phyloP scores from a whole-genome alignment of 2,797 vertebrate species.

The Diceros bicornis region DNA sequence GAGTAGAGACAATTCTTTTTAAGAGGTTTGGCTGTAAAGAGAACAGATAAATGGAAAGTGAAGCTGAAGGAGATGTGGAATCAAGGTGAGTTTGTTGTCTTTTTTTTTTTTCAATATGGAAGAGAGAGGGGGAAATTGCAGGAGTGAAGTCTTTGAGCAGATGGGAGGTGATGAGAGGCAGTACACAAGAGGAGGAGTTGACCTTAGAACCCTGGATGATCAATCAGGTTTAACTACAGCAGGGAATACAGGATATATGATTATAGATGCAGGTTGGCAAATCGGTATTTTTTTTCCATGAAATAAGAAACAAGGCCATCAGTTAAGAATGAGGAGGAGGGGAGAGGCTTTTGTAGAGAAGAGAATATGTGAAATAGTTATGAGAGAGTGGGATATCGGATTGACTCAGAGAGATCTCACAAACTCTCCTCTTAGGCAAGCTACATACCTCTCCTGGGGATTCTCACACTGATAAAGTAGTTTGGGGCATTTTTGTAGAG shows the following conservation, averaged over 20 bases:
- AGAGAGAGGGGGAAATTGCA: too few species aligned
- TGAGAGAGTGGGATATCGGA: background rate
- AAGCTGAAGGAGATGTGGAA: background rate
- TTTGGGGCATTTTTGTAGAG: background rate
- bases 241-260: background rate
- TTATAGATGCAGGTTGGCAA: background rate
- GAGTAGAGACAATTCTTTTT: background rate
- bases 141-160: background rate
- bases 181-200: background rate
- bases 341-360: background rate
- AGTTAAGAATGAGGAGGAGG: background rate
- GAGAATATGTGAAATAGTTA: background rate
- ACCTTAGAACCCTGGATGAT: background rate
- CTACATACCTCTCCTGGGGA: background rate
- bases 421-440: background rate
- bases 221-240: background rate
- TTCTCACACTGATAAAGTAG: background rate
- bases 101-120: background rate
- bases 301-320: background rate
- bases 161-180: background rate
- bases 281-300: background rate
- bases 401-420: background rate
- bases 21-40: background rate
- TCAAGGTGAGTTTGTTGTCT: background rate
- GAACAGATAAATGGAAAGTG: background rate